Evolutionary conservation across 2,113 vertebrate genomes (phyloP).

Genomic region (Colistium nudipinnis): DNA sequence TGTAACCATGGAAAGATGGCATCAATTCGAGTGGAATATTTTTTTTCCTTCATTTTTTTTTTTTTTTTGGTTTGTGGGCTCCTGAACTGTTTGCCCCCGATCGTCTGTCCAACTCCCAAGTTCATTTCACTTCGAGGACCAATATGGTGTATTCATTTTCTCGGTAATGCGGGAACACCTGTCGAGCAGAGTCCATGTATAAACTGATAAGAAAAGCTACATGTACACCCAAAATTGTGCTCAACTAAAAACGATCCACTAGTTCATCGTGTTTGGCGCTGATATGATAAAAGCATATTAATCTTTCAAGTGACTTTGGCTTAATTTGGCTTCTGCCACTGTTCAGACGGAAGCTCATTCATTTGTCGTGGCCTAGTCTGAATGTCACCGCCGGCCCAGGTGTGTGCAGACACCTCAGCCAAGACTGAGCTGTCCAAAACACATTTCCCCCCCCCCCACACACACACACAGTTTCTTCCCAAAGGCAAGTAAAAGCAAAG

Average conservation of each 20-base stretch:
- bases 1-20: slow-evolving; percentile 58
- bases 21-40: slow-evolving; percentile 10
- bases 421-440: slow-evolving; percentile 15
- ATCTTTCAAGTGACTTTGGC: slow-evolving; percentile 23
- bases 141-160: background rate
- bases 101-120: background rate
- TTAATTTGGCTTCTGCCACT: slow-evolving; percentile 27
- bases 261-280: slow-evolving; percentile 33
- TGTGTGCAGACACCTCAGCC: background rate
- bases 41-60: slow-evolving; percentile 27
- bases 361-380: slow-evolving; percentile 22
- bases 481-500: slow-evolving; percentile 26
- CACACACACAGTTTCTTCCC: no score
- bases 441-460: no score
- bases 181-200: no score
- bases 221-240: no score
- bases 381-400: slow-evolving; percentile 49
- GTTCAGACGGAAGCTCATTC: background rate
- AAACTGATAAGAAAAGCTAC: no score
- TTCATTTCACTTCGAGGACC: slow-evolving; percentile 13
- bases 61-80: slow-evolving; percentile 18
- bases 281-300: slow-evolving; percentile 7
- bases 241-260: background rate
- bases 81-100: slow-evolving; percentile 33
- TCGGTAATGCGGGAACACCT: no score